Evolutionary conservation across 2,797 vertebrate species (phyloP), one percentile per base, ranked within the genome.

Genomic region (Pseudochirops corinnae): DNA sequence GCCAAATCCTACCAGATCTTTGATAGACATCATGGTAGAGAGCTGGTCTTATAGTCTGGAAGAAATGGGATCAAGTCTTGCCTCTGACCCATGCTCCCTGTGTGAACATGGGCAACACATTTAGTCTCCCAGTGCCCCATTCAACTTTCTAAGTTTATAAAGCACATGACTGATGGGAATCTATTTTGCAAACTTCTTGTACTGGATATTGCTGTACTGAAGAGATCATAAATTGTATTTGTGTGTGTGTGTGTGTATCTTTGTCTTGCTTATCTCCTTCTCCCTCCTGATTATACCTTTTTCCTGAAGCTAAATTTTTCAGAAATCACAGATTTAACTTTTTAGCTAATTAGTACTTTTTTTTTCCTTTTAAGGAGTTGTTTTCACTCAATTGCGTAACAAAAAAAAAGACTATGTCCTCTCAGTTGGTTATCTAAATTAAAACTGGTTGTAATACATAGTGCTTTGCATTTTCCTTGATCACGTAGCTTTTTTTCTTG

Each of bases 321-420:
- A 74, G 1, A 33, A 39, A 39, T 97, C 94, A 95, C 90, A 97
- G 92, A 90, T 97, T 96, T 95, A 97, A 95, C 91, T 96, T 97
- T 96, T 96, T 97, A 31, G 91, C 90, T 97, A 96, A 97, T 95
- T 97, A 92, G 92, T 94, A 96, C 95, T 96, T 96, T 91, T n/a
- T n/a, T 67, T 96, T 96, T 96, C 95, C 57, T 56, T 4, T 91
- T 92, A 95, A 90, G 56, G 67, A 97, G 92, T 94, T 96, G 67
- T 96, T 97, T 96, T 96, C 91, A 94, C 93, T 95, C 92, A 94
- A 92, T 62, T 97, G 95, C 92, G 67, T 98, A 97, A 98, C 96
- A 93, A 95, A 97, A 96, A 52, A 94, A 91, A 94, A 98, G 97
- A 95, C 96, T 97, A 56, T 94, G 95, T 96, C 67, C 91, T 96